Conservation (phyloP, 2,797 vertebrate species). For the Tarsius wallacei region DNA sequence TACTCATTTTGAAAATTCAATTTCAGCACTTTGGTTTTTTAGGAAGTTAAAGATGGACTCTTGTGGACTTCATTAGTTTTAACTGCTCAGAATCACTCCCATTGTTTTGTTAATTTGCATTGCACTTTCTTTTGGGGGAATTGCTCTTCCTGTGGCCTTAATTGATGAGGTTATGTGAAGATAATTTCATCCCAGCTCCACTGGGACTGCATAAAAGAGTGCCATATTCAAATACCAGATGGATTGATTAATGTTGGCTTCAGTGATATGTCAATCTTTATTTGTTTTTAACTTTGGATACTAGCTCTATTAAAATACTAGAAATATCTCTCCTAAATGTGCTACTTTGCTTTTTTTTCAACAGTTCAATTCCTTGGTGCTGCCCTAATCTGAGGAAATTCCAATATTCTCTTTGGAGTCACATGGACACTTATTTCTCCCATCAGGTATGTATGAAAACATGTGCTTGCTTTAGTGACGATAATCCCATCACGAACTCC, state of each 20-base stretch:
- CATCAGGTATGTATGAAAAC: background rate
- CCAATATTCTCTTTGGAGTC: background rate
- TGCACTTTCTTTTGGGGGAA: conserved; percentile 55
- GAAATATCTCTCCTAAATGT: conserved; percentile 8
- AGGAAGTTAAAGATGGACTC: conserved; percentile 46
- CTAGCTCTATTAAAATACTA: background rate
- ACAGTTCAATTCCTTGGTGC: background rate
- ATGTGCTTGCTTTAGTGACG: background rate
- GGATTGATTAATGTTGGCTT: background rate
- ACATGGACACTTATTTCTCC: background rate
- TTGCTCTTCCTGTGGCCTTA: conserved; percentile 40
- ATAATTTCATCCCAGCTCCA: conserved; percentile 34
- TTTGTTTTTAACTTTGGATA: conserved; percentile 1
- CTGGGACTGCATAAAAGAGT: conserved; percentile 14
- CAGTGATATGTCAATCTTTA: background rate
- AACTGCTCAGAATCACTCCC: conserved; percentile 43
- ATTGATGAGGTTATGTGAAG: conserved; percentile 39
- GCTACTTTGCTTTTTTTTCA: background rate
- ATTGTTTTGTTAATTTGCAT: conserved; percentile 66
- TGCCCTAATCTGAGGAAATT: background rate
- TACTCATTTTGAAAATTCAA: conserved; percentile 68
- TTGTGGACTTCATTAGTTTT: conserved; percentile 59
- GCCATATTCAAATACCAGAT: conserved; percentile 34
- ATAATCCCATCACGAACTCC: background rate
- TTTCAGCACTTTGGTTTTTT: conserved; percentile 61